Conservation (phyloP, 2,888 invertebrate species). For the Drosophila bunnanda region DNA sequence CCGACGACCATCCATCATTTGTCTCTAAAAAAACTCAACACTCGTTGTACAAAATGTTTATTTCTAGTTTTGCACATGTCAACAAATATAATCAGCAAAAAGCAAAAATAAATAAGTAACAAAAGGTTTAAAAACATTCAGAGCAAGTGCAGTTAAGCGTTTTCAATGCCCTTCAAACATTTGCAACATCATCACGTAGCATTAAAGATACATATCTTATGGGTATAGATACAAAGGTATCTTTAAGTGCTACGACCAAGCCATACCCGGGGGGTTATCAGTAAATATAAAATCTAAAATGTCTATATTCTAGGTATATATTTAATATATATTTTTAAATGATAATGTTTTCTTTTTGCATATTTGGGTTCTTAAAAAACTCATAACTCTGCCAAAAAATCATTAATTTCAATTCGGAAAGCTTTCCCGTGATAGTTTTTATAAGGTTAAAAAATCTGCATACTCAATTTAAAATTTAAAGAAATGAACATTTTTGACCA, state of each 20-base stretch:
- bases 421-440: no score
- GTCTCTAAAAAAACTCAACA: background rate
- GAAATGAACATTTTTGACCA: no score
- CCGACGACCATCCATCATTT: background rate
- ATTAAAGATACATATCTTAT: background rate
- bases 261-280: background rate
- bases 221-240: background rate
- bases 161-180: conserved; percentile 1
- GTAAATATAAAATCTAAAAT: no score
- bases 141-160: background rate
- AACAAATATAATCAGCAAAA: conserved; percentile 20
- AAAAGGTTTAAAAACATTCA: background rate
- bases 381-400: no score
- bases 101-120: background rate
- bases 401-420: no score
- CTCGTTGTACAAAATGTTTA: conserved; percentile 15
- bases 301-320: no score
- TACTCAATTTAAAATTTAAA: no score
- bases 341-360: no score
- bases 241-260: background rate
- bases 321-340: no score
- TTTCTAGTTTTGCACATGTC: conserved; percentile 33
- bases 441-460: no score
- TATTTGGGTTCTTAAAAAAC: no score
- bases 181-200: conserved; percentile 1